Conservation (phyloP, 2,888 invertebrate genomes). For the Drosophila kokeensis region DNA sequence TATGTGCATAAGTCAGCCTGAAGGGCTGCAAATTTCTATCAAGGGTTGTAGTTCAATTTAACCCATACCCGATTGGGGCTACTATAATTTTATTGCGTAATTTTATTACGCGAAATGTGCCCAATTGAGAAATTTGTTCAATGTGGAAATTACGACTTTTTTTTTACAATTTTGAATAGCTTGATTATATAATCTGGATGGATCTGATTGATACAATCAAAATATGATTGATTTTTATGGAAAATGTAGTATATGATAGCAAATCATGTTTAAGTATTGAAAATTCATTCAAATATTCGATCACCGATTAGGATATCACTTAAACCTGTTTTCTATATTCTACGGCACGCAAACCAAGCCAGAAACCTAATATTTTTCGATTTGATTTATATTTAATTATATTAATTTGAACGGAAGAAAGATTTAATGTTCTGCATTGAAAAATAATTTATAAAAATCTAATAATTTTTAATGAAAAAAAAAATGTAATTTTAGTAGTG, state of each 20-base stretch:
- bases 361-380: background rate
- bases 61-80: background rate
- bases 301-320: background rate
- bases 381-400: background rate
- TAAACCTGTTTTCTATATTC: background rate
- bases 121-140: background rate
- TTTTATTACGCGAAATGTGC: background rate
- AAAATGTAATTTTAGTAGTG: no score
- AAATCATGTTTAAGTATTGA: background rate
- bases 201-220: background rate
- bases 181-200: background rate
- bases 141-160: background rate
- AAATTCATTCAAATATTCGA: background rate
- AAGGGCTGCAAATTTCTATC: background rate
- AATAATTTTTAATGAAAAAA: no score
- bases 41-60: background rate
- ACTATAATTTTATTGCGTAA: background rate
- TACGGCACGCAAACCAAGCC: background rate
- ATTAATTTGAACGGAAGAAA: background rate
- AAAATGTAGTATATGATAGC: background rate
- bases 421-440: background rate
- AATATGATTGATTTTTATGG: background rate
- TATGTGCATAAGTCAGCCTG: constrained; percentile 26
- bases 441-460: no score
- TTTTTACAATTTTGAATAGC: background rate